Percentiles rank a stretch among this genome's conserved stretches.
These are phyloP conservation scores for Lichenostomus cassidix DNA, from an alignment of 2,113 vertebrate species.

Conservation along the genomic window DNA sequence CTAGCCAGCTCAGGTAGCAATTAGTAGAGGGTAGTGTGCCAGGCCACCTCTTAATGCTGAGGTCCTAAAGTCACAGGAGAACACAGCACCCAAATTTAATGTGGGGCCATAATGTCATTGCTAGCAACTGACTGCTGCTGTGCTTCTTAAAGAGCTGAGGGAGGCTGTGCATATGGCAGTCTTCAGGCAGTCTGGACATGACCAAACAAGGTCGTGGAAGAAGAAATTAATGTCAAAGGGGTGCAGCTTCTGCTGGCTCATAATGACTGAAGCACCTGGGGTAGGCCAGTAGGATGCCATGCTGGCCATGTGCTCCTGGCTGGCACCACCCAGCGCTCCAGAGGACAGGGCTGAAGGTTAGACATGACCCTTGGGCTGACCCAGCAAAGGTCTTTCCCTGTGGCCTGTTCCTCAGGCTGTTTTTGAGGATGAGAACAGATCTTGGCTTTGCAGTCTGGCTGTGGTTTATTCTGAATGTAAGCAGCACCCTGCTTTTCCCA, in stretches of 20 bases:
- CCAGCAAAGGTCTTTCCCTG: not conserved
- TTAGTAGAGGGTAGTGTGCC: fast-evolving
- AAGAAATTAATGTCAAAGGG: not conserved
- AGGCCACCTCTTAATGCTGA: not conserved
- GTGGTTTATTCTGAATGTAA: not conserved
- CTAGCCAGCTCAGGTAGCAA: not conserved
- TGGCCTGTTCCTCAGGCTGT: not conserved
- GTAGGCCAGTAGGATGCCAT: not conserved
- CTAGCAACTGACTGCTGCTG: not conserved
- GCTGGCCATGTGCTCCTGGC: not conserved
- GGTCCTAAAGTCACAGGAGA: not conserved
- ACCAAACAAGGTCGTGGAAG: not conserved
- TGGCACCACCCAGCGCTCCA: too few relatives aligned
- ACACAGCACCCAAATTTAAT: not conserved
- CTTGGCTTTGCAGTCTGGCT: not conserved
- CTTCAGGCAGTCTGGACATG: not conserved
- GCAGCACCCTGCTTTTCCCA: not conserved
- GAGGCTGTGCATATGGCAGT: not conserved
- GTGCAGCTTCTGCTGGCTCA: not conserved
- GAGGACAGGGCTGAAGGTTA: not conserved
- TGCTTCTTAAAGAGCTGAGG: not conserved
- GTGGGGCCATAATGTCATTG: not conserved
- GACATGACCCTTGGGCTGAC: not conserved
- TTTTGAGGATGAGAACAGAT: not conserved
- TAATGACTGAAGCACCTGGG: not conserved